Evolutionary conservation across 2,113 vertebrate genomes (phyloP), one percentile per base, ranked within the genome.

Genomic region (Xiphorhynchus elegans): DNA sequence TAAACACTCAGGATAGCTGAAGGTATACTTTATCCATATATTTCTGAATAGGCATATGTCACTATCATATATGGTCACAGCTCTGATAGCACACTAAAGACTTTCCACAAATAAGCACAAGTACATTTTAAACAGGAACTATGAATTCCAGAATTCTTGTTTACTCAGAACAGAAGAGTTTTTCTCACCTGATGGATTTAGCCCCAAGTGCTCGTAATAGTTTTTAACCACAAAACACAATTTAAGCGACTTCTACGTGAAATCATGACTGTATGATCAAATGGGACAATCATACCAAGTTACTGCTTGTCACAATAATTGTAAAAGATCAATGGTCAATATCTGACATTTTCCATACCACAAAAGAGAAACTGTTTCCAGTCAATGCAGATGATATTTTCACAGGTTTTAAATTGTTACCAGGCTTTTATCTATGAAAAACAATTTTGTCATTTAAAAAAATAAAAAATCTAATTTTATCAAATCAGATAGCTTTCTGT

Each of bases 141-240:
- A 83, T 82, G 58, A 93, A 76, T 76, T 90, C 13, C 84, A 77
- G 47, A 68, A 60, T 60, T 35, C 39, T n/a, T 47, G 6, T 77
- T 92, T 79, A 67, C 10, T 53, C 31, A 80, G 62, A 29, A 3
- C 31, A 80, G 62, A 29, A 3, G 0, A 33, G 0, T 19, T 26
- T 60, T 93, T 93, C 96, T 24, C 40, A 81, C 25, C 75, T 74
- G 37, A 74, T n/a, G 90, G 70, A 85, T 92, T 91, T 44, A 40
- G 13, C 10, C 9, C 28, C 8, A 29, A 95, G 90, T 62, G 60
- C 37, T 78, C 23, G 87, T 76, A 87, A 90, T 12, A 89, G 9
- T 47, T 97, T 96, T 78, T 83, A 96, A 94, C 40, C 49, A 55
- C 9, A 75, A 72, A 73, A 68, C 13, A 69, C 3, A 76, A 79